Conservation (phyloP, 2,797 vertebrate species). For the Pyrrhura leucotis region DNA sequence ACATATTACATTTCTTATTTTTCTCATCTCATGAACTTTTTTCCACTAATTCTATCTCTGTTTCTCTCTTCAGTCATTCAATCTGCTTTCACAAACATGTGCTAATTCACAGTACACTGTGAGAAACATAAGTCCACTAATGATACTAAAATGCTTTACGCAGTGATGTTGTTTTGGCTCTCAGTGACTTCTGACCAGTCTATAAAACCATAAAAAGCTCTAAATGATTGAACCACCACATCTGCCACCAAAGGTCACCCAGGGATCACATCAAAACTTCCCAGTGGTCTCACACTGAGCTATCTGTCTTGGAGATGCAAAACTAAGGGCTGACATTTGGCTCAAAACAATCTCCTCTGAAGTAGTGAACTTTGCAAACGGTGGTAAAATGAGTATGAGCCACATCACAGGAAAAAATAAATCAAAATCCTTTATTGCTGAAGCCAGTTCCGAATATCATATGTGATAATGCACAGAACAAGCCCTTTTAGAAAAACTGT, state of each 20-base stretch:
- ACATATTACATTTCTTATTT: background rate
- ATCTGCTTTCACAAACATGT: background rate
- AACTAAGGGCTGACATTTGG: background rate
- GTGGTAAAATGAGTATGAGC: background rate
- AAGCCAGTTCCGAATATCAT: background rate
- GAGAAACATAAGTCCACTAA: background rate
- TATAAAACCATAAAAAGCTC: background rate
- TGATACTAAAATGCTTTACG: background rate
- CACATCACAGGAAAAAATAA: background rate
- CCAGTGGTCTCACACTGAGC: background rate
- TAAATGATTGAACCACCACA: background rate
- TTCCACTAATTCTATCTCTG: background rate
- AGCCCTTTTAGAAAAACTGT: slow-evolving; percentile 46
- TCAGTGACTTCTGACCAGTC: background rate
- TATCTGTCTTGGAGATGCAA: background rate
- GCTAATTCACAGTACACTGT: background rate
- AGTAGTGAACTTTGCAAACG: background rate
- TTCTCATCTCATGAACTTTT: background rate
- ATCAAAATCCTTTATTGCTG: background rate
- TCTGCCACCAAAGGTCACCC: background rate
- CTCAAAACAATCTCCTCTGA: background rate
- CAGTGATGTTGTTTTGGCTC: background rate
- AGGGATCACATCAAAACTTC: background rate
- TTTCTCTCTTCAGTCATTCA: background rate
- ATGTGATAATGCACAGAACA: background rate